These are phyloP conservation scores for Sebastolobus alascanus DNA, from an alignment of 2,797 vertebrate species.

Conservation along the genomic window DNA sequence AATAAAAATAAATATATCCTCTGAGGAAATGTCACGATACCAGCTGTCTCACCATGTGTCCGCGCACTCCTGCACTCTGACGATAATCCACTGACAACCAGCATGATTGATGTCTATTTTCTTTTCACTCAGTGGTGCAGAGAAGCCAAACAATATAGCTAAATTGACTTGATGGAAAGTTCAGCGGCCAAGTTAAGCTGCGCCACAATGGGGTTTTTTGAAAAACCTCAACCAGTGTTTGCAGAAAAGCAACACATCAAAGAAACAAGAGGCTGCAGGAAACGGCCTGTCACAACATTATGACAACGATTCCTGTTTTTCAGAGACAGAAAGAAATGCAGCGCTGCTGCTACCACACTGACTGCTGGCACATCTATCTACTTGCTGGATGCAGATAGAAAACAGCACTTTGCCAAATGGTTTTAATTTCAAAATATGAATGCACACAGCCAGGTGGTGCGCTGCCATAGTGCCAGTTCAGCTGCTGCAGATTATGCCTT, in stretches of 20 bases:
- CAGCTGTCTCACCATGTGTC: slow-evolving; percentile 41
- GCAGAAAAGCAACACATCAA: slow-evolving; percentile 37
- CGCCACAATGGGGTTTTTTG: slow-evolving; percentile 22
- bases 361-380: slow-evolving; percentile 18
- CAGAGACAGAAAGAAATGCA: neutral
- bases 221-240: slow-evolving; percentile 48
- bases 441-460: slow-evolving; percentile 31
- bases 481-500: slow-evolving; percentile 34
- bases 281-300: slow-evolving; percentile 66
- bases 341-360: neutral
- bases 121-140: slow-evolving; percentile 32
- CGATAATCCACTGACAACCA: slow-evolving; percentile 32
- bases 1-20: slow-evolving; percentile 4
- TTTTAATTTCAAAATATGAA: slow-evolving; percentile 41
- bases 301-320: slow-evolving; percentile 52
- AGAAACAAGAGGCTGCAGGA: slow-evolving; percentile 40
- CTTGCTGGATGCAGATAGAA: slow-evolving; percentile 19
- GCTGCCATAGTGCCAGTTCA: slow-evolving; percentile 11
- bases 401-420: slow-evolving; percentile 20
- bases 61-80: slow-evolving; percentile 4
- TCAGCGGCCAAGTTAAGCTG: slow-evolving; percentile 47
- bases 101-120: slow-evolving; percentile 51
- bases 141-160: slow-evolving; percentile 41
- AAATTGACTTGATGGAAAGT: slow-evolving; percentile 53
- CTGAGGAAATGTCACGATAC: slow-evolving; percentile 7